phyloP scores from a whole-genome alignment of 1,140 invertebrate species.

The Drosophila murphyi region DNA sequence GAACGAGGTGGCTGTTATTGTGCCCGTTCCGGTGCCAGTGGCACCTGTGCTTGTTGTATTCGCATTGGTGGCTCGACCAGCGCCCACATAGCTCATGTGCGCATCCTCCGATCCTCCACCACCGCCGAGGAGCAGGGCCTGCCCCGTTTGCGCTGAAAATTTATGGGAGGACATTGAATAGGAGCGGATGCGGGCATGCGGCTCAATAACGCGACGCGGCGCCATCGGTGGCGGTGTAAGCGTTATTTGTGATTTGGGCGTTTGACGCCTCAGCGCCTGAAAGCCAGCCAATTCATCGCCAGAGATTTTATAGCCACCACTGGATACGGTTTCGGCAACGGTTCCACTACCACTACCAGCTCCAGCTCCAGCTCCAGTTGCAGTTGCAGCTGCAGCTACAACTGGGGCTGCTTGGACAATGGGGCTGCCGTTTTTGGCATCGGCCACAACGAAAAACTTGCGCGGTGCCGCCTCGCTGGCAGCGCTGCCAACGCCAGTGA shows the following conservation, averaged over 20 bases:
- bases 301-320: conserved; percentile 15
- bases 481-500: conserved; percentile 14
- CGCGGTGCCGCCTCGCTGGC: conserved; percentile 39
- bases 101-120: conserved; percentile 19
- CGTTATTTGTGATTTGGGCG: conserved; percentile 55
- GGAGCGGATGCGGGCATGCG: conserved; percentile 68
- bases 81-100: conserved; percentile 32
- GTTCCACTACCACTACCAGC: neutral
- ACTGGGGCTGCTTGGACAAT: conserved; percentile 5
- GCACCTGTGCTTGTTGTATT: conserved; percentile 19
- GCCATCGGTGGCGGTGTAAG: conserved; percentile 76
- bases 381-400: neutral
- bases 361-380: neutral
- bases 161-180: conserved; percentile 80
- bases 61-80: conserved; percentile 3
- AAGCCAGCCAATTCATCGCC: conserved; percentile 5
- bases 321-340: no score
- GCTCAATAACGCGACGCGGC: conserved; percentile 67
- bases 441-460: conserved; percentile 45
- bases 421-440: conserved; percentile 29
- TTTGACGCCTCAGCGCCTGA: conserved; percentile 8
- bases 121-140: conserved; percentile 21
- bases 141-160: conserved; percentile 65
- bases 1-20: neutral
- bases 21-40: conserved; percentile 11